Evolutionary conservation across 2,888 invertebrate genomes (phyloP), one percentile per base, ranked within the genome.

Genomic region (Cheilosia variabilis): DNA sequence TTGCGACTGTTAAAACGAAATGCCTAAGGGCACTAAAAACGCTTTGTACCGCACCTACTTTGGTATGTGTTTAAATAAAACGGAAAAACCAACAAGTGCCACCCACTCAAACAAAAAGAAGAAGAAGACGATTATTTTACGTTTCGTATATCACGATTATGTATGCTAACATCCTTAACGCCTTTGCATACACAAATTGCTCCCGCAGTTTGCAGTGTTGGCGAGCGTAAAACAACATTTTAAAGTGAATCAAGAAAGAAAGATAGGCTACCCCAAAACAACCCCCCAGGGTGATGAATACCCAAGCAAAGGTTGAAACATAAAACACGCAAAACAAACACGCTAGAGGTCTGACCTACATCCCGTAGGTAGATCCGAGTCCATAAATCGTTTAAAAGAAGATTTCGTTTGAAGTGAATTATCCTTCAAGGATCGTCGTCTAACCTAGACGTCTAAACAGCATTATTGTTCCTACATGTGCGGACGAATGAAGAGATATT

Each of bases 361-460:
- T 15, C 50, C 60, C 27, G 31, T 52, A 58, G 72, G 50, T 60
- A 24, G 43, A 19, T 43, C n/a, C n/a, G 15, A 22, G 60, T 52
- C n/a, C 22, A 45, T 55, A 63, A 73, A 55, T 63, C 73, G 62
- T 75, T 75, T 75, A 41, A 75, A 50, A 66, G 22, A 13, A 66
- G 57, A 66, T n/a, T 63, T 63, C 15, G 7, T n/a, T 63, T 55
- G 13, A 45, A 47, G 45, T 43, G 41, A 43, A n/a, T 22, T 34
- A 4, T 24, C 24, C n/a, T 63, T 17, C 55, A 37, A 62, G 34
- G 41, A 31, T 34, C 22, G 31, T 24, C 17, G 7, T 4, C 6
- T 5, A 10, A 22, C 17, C 7, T n/a, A n/a, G 1, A 4, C 4
- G 5, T n/a, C 47, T 22, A 15, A 3, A 17, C 17, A 37, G 17